Conservation (phyloP, 1,140 invertebrate species). For the Drosophila sturtevanti region DNA sequence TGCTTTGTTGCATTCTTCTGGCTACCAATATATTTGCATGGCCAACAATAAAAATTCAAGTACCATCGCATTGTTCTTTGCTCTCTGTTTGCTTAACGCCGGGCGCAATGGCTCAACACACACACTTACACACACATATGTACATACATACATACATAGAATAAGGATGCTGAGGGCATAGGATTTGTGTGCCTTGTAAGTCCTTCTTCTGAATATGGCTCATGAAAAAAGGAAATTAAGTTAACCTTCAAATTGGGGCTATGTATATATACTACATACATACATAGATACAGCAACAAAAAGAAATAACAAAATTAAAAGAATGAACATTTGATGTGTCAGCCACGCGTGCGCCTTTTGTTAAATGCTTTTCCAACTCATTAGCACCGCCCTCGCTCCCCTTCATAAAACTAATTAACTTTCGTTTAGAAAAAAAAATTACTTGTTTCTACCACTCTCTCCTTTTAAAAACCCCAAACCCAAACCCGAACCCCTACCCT, state of each 20-base stretch:
- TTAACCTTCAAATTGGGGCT: not conserved
- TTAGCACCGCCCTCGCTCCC: constrained; percentile 44
- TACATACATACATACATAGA: too few relatives aligned
- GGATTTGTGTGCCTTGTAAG: not conserved
- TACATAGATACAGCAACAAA: not conserved
- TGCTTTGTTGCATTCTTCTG: constrained; percentile 69
- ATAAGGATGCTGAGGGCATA: not conserved
- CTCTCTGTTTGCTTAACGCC: constrained; percentile 58
- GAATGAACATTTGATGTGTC: constrained; percentile 18
- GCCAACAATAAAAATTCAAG: constrained; percentile 67
- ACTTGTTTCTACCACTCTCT: constrained; percentile 32
- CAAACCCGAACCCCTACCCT: too few relatives aligned
- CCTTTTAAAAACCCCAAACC: constrained; percentile 12
- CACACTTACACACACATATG: not conserved
- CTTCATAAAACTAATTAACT: constrained; percentile 64
- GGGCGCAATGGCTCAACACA: constrained; percentile 35
- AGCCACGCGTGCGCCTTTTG: constrained; percentile 38
- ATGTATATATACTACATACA: too few relatives aligned
- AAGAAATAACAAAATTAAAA: not conserved
- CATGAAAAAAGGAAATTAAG: not conserved
- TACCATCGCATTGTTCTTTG: constrained; percentile 52
- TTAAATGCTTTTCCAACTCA: constrained; percentile 67
- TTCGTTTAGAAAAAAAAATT: constrained; percentile 70
- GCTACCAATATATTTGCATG: constrained; percentile 74
- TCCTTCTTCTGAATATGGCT: not conserved